A percentile compares a stretch with the other conserved stretches of the same genome.
Conservation (phyloP, 2,113 vertebrate species). For the Acrocephalus arundinaceus region DNA sequence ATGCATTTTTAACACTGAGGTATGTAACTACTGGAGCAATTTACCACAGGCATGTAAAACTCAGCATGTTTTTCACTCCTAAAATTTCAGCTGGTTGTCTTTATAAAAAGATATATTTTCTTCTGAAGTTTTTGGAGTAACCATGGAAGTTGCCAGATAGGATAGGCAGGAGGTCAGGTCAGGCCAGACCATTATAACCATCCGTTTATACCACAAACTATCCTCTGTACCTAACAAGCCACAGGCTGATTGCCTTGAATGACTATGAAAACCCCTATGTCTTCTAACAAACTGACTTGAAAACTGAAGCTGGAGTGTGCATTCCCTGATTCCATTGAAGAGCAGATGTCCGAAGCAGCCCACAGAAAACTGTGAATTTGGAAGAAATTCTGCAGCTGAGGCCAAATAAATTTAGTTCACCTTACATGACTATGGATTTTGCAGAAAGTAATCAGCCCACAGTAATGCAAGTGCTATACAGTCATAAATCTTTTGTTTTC, state of each 20-base stretch:
- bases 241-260: neutral
- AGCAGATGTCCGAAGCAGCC: neutral
- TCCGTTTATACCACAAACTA: neutral
- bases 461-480: neutral
- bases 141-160: neutral
- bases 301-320: neutral
- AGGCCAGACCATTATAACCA: neutral
- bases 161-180: neutral
- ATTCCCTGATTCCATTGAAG: neutral
- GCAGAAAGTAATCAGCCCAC: neutral
- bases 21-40: neutral
- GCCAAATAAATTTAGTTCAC: neutral
- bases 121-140: neutral
- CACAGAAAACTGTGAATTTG: neutral
- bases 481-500: neutral
- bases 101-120: neutral
- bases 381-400: neutral
- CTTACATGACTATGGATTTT: neutral
- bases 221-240: neutral
- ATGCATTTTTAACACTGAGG: neutral
- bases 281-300: neutral
- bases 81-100: neutral
- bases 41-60: conserved; percentile 8
- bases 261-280: neutral
- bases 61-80: neutral